These are phyloP conservation scores for Bhutanitis thaidina DNA, from an alignment of 2,888 invertebrate genomes.

Conservation along the genomic window DNA sequence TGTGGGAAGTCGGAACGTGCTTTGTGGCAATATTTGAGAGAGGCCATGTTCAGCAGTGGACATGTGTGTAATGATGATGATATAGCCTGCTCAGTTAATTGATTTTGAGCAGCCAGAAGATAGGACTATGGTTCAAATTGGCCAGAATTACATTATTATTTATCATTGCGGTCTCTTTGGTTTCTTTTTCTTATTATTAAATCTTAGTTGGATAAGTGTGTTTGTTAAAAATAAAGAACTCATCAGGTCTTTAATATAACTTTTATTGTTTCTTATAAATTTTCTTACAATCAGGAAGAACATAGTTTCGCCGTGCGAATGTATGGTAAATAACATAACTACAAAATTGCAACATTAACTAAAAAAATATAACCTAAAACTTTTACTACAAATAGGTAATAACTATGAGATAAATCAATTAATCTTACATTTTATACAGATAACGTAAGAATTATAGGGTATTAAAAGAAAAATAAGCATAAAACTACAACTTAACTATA, in stretches of 20 bases:
- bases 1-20: too few relatives aligned
- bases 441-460: constrained; percentile 40
- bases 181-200: too few relatives aligned
- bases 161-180: too few relatives aligned
- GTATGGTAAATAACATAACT: constrained; percentile 36
- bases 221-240: not conserved
- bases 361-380: constrained; percentile 53
- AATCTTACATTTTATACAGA: constrained; percentile 65
- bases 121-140: too few relatives aligned
- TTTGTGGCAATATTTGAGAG: too few relatives aligned
- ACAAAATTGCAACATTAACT: constrained; percentile 57
- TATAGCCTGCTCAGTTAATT: too few relatives aligned
- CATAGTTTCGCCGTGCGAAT: constrained; percentile 69
- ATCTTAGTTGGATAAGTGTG: too few relatives aligned
- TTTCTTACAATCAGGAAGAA: constrained; percentile 75
- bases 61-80: too few relatives aligned
- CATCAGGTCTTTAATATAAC: constrained; percentile 57
- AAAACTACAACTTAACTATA: constrained; percentile 57
- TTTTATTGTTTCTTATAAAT: constrained; percentile 76
- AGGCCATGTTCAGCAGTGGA: too few relatives aligned
- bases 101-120: too few relatives aligned
- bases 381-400: constrained; percentile 55
- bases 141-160: too few relatives aligned
- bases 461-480: constrained; percentile 39
- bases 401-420: constrained; percentile 65